A percentile compares a stretch with the other conserved stretches of the same genome.
phyloP scores from a whole-genome alignment of 2,888 invertebrate species.

The Dryobotodes eremita region DNA sequence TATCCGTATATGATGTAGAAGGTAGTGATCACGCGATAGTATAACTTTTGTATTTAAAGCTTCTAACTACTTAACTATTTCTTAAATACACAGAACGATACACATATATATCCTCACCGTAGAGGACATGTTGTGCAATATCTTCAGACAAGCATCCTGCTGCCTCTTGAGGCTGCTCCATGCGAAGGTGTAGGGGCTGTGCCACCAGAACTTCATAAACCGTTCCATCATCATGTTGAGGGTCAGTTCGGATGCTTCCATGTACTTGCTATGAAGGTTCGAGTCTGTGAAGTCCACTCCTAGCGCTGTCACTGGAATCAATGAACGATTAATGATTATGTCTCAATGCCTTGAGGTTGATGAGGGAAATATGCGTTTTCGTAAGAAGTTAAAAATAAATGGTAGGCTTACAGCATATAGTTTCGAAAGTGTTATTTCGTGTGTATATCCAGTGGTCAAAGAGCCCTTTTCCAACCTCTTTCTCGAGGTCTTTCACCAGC shows the following conservation, averaged over 20 bases:
- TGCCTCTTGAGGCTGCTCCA: slow-evolving; percentile 36
- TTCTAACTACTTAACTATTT: neutral
- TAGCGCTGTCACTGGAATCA: slow-evolving; percentile 79
- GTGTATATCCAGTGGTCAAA: slow-evolving; percentile 83
- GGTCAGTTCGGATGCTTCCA: slow-evolving; percentile 79
- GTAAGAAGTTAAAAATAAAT: neutral
- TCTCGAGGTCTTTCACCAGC: slow-evolving; percentile 73
- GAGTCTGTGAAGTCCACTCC: slow-evolving; percentile 81
- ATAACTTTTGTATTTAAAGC: neutral
- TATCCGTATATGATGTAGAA: neutral
- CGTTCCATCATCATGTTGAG: slow-evolving; percentile 79
- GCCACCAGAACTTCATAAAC: slow-evolving; percentile 81
- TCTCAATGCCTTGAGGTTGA: neutral
- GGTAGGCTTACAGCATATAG: slow-evolving; percentile 81
- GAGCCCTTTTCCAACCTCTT: slow-evolving; percentile 72
- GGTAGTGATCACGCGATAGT: neutral
- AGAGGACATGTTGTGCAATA: slow-evolving; percentile 80
- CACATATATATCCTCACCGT: slow-evolving; percentile 69
- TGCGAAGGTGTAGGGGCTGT: slow-evolving; percentile 60
- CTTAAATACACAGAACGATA: neutral
- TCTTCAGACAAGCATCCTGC: slow-evolving; percentile 78
- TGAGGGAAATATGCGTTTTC: neutral
- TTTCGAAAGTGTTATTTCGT: slow-evolving; percentile 80
- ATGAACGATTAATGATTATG: neutral
- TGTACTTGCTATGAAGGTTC: slow-evolving; percentile 78